Evolutionary conservation across 2,797 vertebrate genomes (phyloP), one percentile per base, ranked within the genome.

Genomic region (Psittacula derbiana): DNA sequence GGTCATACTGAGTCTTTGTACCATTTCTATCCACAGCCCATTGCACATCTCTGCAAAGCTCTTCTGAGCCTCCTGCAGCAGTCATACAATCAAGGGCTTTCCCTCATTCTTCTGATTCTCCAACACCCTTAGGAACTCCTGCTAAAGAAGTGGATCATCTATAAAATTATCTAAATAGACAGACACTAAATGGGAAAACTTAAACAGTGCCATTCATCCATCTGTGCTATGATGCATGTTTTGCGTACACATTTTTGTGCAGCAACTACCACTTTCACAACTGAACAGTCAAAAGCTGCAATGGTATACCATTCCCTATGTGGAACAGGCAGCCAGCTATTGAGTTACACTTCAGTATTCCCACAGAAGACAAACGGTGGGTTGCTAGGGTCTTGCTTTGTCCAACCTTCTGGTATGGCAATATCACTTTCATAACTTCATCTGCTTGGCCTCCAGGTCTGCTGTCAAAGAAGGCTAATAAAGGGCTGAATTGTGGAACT

Each of bases 231-330:
- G 12, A 60, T 25, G 17, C 66, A 73, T 0, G 0, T n/a, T 71
- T 71, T 67, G 36, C 15, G n/a, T 43, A 36, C 1, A 9, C 12
- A 30, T 30, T 47, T 46, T 66, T 57, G 72, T 5, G 31, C 30
- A 72, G 25, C 41, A 74, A 13, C 28, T 52, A 41, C 30, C 14
- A 12, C 52, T 67, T 64, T 57, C 41, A 65, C 44, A 69, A 24
- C 44, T 12, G 28, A 74, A 86, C 17, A 44, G 16, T 71, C 66
- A 47, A 67, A 64, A 67, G 30, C 19, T 25, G 21, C 28, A 52
- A 53, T 5, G 13, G 11, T 38, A 57, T 9, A 6, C 12, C 43
- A 7, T 36, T 86, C 44, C 28, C 33, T 52, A 8, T 0, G 0
- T 40, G 53, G 52, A 62, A 80, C 12, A 20, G 53, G 44, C 36